Evolutionary conservation across 1,140 invertebrate species (phyloP).

Genomic region (Drosophila sturtevanti): DNA sequence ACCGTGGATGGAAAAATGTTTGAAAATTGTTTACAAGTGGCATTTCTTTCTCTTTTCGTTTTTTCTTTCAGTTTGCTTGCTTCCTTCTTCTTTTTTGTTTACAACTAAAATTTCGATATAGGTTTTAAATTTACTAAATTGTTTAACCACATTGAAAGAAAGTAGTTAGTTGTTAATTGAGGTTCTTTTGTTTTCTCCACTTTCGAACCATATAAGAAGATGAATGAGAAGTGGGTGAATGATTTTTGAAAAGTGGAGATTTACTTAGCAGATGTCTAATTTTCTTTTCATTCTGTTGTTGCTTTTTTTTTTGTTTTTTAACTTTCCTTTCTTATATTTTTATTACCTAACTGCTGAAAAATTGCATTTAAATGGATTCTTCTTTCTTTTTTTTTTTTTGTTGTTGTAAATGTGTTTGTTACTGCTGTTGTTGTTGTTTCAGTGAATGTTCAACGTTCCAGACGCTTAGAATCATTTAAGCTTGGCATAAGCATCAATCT

Average conservation of each 20-base stretch:
- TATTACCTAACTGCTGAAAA: slow-evolving; percentile 56
- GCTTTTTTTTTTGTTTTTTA: neutral
- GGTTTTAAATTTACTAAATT: slow-evolving; percentile 63
- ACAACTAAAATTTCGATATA: slow-evolving; percentile 64
- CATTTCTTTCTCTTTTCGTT: slow-evolving; percentile 11
- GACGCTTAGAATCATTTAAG: slow-evolving; percentile 85
- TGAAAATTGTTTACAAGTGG: slow-evolving; percentile 6
- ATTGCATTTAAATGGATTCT: slow-evolving; percentile 35
- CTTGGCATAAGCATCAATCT: slow-evolving; percentile 88
- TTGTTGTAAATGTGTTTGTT: slow-evolving; percentile 23
- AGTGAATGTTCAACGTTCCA: slow-evolving; percentile 60
- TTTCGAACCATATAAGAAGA: slow-evolving; percentile 15
- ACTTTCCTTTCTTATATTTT: slow-evolving; percentile 26
- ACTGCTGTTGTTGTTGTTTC: slow-evolving; percentile 41
- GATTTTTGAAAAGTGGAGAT: slow-evolving; percentile 20
- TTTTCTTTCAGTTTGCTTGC: neutral
- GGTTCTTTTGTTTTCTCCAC: slow-evolving; percentile 22
- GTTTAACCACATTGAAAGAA: slow-evolving; percentile 32
- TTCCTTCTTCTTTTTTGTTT: slow-evolving; percentile 29
- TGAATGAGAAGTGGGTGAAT: slow-evolving; percentile 40
- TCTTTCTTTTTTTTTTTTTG: slow-evolving; percentile 40
- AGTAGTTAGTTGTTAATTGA: neutral
- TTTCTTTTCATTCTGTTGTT: too few species aligned
- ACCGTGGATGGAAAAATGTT: neutral
- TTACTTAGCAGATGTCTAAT: neutral